These are phyloP conservation scores for Argyra leucocephala DNA, from an alignment of 2,888 invertebrate species.

Conservation along the genomic window DNA sequence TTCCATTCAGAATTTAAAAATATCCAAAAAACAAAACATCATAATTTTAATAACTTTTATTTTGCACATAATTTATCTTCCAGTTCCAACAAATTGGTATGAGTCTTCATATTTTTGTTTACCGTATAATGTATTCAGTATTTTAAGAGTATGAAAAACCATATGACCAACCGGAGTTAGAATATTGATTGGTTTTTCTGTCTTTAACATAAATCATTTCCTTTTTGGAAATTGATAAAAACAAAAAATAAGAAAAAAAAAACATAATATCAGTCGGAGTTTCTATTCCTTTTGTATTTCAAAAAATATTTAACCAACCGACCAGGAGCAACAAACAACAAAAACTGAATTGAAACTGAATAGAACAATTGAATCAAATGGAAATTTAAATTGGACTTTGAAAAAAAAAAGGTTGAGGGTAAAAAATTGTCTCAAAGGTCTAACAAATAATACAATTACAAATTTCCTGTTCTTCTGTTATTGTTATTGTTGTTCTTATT, in stretches of 20 bases:
- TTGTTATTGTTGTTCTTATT: no score
- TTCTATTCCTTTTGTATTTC: background rate
- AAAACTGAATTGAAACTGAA: no score
- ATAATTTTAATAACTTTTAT: no score
- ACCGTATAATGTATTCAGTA: no score
- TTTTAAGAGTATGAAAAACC: background rate
- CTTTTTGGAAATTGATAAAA: background rate
- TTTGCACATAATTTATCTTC: no score
- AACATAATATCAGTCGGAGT: background rate
- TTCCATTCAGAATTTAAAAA: no score
- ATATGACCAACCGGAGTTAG: background rate
- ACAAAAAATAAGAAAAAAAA: background rate
- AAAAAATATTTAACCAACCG: background rate
- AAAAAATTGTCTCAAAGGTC: background rate
- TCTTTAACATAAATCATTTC: conserved; percentile 1
- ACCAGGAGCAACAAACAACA: background rate
- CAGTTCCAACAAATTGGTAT: no score
- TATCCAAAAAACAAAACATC: no score
- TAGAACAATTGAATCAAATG: no score
- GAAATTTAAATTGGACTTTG: no score
- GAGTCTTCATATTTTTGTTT: no score
- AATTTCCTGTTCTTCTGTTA: background rate
- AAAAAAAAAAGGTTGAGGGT: background rate
- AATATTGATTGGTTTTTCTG: background rate
- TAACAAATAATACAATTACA: conserved; percentile 4